phyloP scores from a whole-genome alignment of 2,113 vertebrate species.

The Centropus unirufus region DNA sequence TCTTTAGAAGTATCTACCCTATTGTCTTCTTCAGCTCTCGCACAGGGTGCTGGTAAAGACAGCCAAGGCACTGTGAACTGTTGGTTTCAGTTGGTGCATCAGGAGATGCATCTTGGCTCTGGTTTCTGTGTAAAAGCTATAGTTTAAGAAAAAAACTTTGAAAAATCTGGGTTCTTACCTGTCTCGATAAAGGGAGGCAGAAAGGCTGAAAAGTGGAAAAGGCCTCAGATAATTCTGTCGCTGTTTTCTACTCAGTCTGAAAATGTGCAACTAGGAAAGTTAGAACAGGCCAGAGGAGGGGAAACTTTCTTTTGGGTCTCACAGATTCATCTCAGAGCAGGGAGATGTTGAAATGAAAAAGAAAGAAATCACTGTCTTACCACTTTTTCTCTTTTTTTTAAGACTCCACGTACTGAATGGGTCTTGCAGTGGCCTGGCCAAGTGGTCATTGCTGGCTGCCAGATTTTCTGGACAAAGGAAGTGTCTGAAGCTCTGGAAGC shows the following conservation, averaged over 20 bases:
- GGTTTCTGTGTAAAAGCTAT: not conserved
- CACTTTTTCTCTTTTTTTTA: not conserved
- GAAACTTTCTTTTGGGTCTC: not conserved
- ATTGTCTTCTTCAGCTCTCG: not conserved
- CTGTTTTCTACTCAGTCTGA: not conserved
- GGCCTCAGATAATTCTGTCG: not conserved
- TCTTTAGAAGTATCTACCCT: not conserved
- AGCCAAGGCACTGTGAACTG: not conserved
- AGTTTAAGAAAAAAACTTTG: not conserved
- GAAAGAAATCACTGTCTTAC: not conserved
- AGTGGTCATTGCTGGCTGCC: slow-evolving; percentile 92
- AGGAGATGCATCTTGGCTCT: not conserved
- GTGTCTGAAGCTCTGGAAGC: slow-evolving; percentile 86
- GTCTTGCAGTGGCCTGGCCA: slow-evolving; percentile 94
- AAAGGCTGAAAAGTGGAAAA: not conserved
- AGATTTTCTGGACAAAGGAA: slow-evolving; percentile 91
- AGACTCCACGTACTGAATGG: slow-evolving; percentile 83
- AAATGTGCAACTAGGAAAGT: not conserved
- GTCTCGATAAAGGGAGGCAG: not conserved
- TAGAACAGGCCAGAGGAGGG: not conserved
- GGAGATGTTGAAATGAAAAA: not conserved
- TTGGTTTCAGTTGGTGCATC: not conserved
- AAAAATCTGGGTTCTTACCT: not conserved
- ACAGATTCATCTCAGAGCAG: not conserved
- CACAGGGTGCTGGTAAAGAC: not conserved